Evolutionary conservation across 2,797 vertebrate species (phyloP), one percentile per base, ranked within the genome.

Genomic region (Rhyacichthys aspro): DNA sequence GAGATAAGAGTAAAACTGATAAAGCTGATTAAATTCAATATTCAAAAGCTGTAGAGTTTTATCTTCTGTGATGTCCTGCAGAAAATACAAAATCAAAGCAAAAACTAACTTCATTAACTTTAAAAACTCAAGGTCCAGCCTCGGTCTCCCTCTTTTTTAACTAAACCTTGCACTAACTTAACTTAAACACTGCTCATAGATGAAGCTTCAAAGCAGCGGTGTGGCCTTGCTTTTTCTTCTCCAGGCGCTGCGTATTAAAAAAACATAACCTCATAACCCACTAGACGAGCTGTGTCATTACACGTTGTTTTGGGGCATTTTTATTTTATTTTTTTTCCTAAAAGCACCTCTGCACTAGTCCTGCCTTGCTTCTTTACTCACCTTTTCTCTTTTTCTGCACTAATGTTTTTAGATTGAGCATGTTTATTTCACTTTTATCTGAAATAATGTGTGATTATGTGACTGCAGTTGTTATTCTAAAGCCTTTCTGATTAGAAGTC

Each of bases 101-200:
- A 37, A 49, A 17, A 16, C 14, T 41, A 47, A 16, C 45, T 65
- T 60, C 46, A 39, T 54, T 44, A 45, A 71, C 52, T 45, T 11
- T 59, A 4, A 58, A 48, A 54, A 47, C 52, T 66, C 36, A 55
- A n/a, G 16, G 55, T 49, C 60, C 41, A 58, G 55, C 47, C 58
- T 43, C 43, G 41, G 39, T n/a, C 4, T 5, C 23, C n/a, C n/a
- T n/a, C n/a, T n/a, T n/a, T n/a, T n/a, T n/a, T 48, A n/a, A 11
- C 47, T 34, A 36, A 49, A 28, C 23, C 15, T 8, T 15, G 8
- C 47, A 36, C 32, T 49, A 11, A 36, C 47, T 16, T 34, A 5
- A 19, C 45, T 32, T 81, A 84, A 84, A 73, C 72, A 55, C 41
- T 18, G 11, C 63, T 81, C 43, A 28, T 14, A 67, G 37, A 15